Evolutionary conservation across 2,888 invertebrate genomes (phyloP).

Genomic region (Leptinotarsa tumamoca): DNA sequence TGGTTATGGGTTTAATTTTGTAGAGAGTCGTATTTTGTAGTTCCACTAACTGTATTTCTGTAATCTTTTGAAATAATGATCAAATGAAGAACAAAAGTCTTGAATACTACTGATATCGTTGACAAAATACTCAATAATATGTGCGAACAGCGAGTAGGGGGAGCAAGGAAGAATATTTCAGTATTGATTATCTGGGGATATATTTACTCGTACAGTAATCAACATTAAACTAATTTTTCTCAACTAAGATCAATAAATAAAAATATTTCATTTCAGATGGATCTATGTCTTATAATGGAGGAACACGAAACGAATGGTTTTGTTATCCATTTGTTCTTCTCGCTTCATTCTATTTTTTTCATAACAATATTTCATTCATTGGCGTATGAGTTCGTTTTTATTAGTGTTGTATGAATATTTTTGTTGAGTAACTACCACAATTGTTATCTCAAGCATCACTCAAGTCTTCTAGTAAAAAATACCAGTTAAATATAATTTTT

Average conservation of each 20-base stretch:
- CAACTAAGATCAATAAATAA: neutral
- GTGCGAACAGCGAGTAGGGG: neutral
- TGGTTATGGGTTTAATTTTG: conserved; percentile 1
- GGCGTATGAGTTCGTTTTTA: too few species aligned
- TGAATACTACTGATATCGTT: neutral
- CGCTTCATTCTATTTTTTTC: neutral
- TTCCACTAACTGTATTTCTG: neutral
- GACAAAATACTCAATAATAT: conserved; percentile 1
- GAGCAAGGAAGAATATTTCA: conserved; percentile 3
- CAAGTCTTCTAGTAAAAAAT: too few species aligned
- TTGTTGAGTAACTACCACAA: too few species aligned
- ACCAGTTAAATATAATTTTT: too few species aligned
- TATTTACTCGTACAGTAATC: too few species aligned
- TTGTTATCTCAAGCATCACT: too few species aligned
- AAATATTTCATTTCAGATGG: conserved; percentile 13
- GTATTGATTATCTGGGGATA: neutral
- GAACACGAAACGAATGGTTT: neutral
- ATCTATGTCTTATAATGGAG: neutral
- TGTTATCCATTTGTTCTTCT: neutral
- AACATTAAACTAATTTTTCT: neutral
- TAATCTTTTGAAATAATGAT: neutral
- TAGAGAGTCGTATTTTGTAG: conserved; percentile 7
- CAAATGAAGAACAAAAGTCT: neutral
- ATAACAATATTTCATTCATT: neutral
- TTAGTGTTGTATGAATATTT: too few species aligned